Base-by-base conservation (phyloP, 1,140 invertebrate species). In the Nymphalis io region DNA sequence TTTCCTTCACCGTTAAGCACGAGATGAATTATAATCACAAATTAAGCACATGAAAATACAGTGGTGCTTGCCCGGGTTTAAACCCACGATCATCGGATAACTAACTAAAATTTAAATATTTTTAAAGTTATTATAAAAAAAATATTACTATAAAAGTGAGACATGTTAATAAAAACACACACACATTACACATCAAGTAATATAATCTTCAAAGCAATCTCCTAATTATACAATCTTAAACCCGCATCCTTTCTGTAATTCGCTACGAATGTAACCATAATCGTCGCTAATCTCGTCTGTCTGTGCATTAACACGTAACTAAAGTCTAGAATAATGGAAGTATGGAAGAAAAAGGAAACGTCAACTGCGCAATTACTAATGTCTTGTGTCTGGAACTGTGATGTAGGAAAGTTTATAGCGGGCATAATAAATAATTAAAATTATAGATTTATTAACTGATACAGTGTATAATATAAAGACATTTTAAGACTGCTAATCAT, bases 101-200 rank as follows among this genome's bases (percentile, higher is more conserved):
- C n/a, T n/a, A n/a, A n/a, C n/a, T n/a, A n/a, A n/a, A n/a, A n/a
- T n/a, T n/a, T n/a, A n/a, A n/a, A n/a, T n/a, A n/a, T n/a, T n/a
- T n/a, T n/a, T n/a, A n/a, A n/a, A n/a, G n/a, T n/a, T n/a, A n/a
- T n/a, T n/a, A n/a, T n/a, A n/a, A n/a, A n/a, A n/a, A n/a, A n/a
- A n/a, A n/a, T n/a, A n/a, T n/a, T n/a, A n/a, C n/a, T n/a, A n/a
- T n/a, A n/a, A n/a, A n/a, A n/a, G n/a, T n/a, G 27, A 33, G 10
- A 33, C 10, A 27, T 2, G 23, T 33, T 8, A 33, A 33, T 33
- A 33, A 33, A 33, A 33, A 33, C 27, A 1, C 20, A 51, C 46
- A 65, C 66, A 77, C 69, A 61, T 72, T 67, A 72, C 77, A 73
- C 46, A 63, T 70, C 79, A 72, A 81, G 27, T 10, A 55, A 55